phyloP scores from a whole-genome alignment of 2,113 vertebrate species.

The Python bivittatus region DNA sequence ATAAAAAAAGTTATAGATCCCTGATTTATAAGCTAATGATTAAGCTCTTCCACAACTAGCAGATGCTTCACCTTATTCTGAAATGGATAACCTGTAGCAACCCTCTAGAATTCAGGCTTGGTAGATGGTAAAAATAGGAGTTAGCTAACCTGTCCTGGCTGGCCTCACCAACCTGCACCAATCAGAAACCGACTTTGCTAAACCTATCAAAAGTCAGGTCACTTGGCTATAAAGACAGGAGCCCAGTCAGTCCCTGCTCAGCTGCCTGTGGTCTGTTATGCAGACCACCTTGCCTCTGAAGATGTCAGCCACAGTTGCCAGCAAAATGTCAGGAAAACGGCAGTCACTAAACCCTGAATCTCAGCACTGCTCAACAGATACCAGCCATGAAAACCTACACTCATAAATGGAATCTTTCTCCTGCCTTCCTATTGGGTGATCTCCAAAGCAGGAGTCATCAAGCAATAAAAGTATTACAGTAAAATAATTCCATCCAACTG shows the following conservation, averaged over 20 bases:
- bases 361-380: background rate
- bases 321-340: background rate
- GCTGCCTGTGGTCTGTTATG: background rate
- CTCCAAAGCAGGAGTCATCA: background rate
- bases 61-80: background rate
- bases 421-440: background rate
- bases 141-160: background rate
- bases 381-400: background rate
- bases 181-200: background rate
- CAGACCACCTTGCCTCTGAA: background rate
- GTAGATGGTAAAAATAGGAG: background rate
- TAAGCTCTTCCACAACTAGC: background rate
- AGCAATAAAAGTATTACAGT: background rate
- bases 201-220: background rate
- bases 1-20: background rate
- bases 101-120: background rate
- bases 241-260: background rate
- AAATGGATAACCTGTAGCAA: background rate
- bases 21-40: background rate
- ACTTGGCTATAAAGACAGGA: background rate
- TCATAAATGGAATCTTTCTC: background rate
- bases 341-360: background rate
- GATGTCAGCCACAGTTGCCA: background rate
- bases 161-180: background rate
- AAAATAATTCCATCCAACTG: background rate